Evolutionary conservation across 2,797 vertebrate species (phyloP), one percentile per base, ranked within the genome.

Genomic region (Hyperoplus immaculatus): DNA sequence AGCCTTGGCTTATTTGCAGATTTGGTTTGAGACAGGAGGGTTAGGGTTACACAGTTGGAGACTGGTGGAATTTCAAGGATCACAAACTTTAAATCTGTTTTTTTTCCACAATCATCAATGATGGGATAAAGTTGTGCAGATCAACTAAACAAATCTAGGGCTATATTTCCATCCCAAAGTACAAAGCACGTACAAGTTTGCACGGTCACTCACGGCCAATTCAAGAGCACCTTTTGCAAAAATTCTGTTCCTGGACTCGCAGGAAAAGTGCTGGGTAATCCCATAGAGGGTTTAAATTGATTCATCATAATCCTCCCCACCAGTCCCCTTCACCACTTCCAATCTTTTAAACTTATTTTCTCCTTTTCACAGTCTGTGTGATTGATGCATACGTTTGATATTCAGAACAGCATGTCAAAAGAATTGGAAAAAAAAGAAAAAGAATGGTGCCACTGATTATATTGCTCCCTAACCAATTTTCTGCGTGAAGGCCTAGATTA

Each of bases 1-100:
- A 85, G 60, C 75, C 70, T 78, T 77, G 76, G 65, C 72, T 74
- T 38, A 59, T 42, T 75, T 56, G 75, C 66, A 71, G 65, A 67
- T 57, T 38, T 56, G 39, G 51, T 80, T 75, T 63, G 79, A 57
- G 36, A 83, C 21, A 14, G 55, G 54, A 38, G 43, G 72, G 50
- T 76, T 71, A 21, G 53, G 47, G 54, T 80, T 75, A 63, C 67
- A 55, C 45, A 62, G 69, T 65, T 57, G 60, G 61, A 77, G 67
- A 56, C 49, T 57, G 60, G 56, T 63, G 39, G 71, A 68, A 66
- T 65, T 58, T 55, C 64, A 70, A 78, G 69, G 74, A 72, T 83
- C 80, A 72, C 47, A 42, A 75, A 42, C 29, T 53, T 47, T 67
- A 67, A 77, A 76, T n/a, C 16, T 61, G 61, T 71, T 21, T 68